Evolutionary conservation across 1,140 invertebrate genomes (phyloP), one percentile per base, ranked within the genome.

Genomic region (Vanessa atalanta): DNA sequence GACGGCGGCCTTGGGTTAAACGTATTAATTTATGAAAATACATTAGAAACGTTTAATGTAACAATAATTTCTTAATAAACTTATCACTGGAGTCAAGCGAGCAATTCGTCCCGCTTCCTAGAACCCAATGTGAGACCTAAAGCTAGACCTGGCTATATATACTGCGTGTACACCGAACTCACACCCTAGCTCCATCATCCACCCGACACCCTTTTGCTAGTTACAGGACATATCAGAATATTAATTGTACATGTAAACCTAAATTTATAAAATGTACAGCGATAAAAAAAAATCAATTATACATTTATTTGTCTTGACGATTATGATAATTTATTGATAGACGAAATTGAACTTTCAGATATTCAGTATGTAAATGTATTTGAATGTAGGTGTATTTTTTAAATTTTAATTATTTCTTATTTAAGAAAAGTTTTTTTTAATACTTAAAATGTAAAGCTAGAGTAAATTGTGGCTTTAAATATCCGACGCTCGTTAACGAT

Each of bases 41-140:
- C 23, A 67, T 53, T 47, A 37, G 37, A 1, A n/a, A 11, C n/a
- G n/a, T 67, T 31, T 65, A 20, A 50, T 23, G 2, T 53, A 20
- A 53, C 5, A 53, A 1, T 53, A 53, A 20, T 2, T n/a, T 6
- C 1, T 51, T n/a, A 16, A 16, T 4, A 11, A 4, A 26, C 12
- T 14, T 26, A 12, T 9, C 11, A 14, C 20, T 37, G 53, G 13
- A 11, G 50, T n/a, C 23, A 9, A 5, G 15, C 55, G 55, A 53
- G 9, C 15, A n/a, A 20, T 9, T 67, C 23, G 50, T 53, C 23
- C 13, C 65, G 65, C 47, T 50, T 16, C 65, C 47, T 16, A 53
- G 65, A 13, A 16, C 15, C 65, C 8, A 67, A n/a, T 67, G 65
- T 13, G 50, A 37, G 26, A 53, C 65, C 65, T 67, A 31, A 47